These are phyloP conservation scores for Odontocolon sp. DNA, from an alignment of 2,888 invertebrate genomes.

Conservation along the genomic window DNA sequence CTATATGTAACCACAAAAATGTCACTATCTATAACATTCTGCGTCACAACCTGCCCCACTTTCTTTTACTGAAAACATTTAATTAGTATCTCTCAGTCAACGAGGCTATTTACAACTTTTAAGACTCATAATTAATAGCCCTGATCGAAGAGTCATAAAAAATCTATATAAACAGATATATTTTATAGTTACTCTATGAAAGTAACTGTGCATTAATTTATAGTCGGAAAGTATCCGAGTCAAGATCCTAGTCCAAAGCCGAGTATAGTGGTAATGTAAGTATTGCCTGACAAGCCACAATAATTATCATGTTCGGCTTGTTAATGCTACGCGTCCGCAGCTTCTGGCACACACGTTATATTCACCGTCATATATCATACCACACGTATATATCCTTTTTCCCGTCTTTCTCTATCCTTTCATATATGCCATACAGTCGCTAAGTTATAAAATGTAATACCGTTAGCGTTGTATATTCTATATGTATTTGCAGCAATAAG, in stretches of 20 bases:
- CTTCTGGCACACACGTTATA: constrained; percentile 44
- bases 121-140: constrained; percentile 42
- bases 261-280: constrained; percentile 7
- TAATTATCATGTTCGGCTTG: constrained; percentile 59
- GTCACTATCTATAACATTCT: no score
- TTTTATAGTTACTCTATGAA: constrained; percentile 32
- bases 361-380: constrained; percentile 31
- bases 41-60: no score
- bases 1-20: no score
- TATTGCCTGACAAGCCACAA: constrained; percentile 43
- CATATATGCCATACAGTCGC: constrained; percentile 28
- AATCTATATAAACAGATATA: no score
- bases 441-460: constrained; percentile 57
- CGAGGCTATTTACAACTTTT: constrained; percentile 27
- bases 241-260: constrained; percentile 6
- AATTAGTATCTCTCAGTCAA: constrained; percentile 8
- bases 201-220: constrained; percentile 46
- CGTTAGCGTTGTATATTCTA: constrained; percentile 37
- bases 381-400: constrained; percentile 37
- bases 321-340: constrained; percentile 49
- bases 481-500: background rate
- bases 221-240: constrained; percentile 24
- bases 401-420: constrained; percentile 22
- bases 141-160: constrained; percentile 5
- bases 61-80: background rate